Percentiles rank a stretch among this genome's conserved stretches.
Evolutionary conservation across 2,113 vertebrate species (phyloP).

Genomic region (Charadrius vociferus): DNA sequence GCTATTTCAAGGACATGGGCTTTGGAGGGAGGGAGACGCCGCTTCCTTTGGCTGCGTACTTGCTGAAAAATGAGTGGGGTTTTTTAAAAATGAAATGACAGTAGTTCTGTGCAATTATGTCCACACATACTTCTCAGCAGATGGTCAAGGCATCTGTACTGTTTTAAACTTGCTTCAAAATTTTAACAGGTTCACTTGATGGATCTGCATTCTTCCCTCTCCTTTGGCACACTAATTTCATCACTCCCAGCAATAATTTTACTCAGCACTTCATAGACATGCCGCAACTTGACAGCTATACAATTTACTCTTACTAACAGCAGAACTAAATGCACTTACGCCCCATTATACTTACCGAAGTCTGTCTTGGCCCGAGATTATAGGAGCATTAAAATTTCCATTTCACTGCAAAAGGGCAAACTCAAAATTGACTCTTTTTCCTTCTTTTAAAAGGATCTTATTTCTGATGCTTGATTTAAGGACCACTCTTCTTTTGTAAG

Average conservation of each 20-base stretch:
- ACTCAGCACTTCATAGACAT: not conserved
- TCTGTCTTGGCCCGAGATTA: not conserved
- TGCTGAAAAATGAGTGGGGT: not conserved
- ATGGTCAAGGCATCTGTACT: slow-evolving; percentile 1
- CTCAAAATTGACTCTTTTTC: not conserved
- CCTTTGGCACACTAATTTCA: not conserved
- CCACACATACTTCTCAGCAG: not conserved
- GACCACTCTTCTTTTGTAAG: not conserved
- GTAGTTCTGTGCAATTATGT: not conserved
- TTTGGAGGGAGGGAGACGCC: not conserved
- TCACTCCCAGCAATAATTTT: not conserved
- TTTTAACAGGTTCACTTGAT: slow-evolving; percentile 11
- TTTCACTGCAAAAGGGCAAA: not conserved
- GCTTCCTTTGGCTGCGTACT: not conserved
- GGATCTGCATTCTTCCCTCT: not conserved
- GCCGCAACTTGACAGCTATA: not conserved
- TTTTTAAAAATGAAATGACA: not conserved
- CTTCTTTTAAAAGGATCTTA: not conserved
- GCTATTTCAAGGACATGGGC: not conserved
- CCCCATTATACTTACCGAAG: not conserved
- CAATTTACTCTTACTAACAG: slow-evolving; percentile 7
- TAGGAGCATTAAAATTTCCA: not conserved
- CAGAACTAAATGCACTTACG: not conserved
- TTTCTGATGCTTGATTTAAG: not conserved
- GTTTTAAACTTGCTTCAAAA: not conserved